Percentiles rank a stretch among this genome's conserved stretches.
phyloP scores from a whole-genome alignment of 2,113 vertebrate genomes.

The Scopus umbretta region DNA sequence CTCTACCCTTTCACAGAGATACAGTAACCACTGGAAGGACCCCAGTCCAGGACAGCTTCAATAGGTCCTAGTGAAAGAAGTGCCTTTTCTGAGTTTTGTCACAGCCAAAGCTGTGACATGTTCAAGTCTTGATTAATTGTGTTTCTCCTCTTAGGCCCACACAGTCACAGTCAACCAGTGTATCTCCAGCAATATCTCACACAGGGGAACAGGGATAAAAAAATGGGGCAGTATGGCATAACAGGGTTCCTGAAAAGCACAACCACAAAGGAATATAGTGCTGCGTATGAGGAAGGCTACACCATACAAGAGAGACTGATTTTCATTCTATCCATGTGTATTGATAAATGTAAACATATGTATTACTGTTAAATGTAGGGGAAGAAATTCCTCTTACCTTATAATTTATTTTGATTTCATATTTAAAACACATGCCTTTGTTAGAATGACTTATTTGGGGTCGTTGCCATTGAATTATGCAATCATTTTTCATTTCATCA shows the following conservation, averaged over 20 bases:
- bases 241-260: not conserved
- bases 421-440: conserved; percentile 10
- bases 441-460: conserved; percentile 36
- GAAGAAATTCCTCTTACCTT: conserved; percentile 31
- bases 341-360: not conserved
- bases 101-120: not conserved
- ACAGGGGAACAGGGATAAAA: not conserved
- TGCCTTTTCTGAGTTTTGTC: not conserved
- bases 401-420: not conserved
- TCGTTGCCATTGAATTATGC: conserved; percentile 19
- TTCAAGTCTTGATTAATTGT: not conserved
- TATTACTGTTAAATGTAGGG: not conserved
- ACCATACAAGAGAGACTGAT: not conserved
- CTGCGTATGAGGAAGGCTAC: not conserved
- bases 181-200: not conserved
- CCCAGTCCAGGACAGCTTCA: not conserved
- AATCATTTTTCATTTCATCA: not conserved
- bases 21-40: not conserved
- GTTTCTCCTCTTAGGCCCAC: not conserved
- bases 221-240: not conserved
- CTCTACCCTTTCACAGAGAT: not conserved
- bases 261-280: not conserved
- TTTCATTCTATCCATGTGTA: not conserved
- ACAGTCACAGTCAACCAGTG: not conserved
- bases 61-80: not conserved